Base-by-base conservation (phyloP, 2,888 invertebrate genomes). In the Xylophagus ater region DNA sequence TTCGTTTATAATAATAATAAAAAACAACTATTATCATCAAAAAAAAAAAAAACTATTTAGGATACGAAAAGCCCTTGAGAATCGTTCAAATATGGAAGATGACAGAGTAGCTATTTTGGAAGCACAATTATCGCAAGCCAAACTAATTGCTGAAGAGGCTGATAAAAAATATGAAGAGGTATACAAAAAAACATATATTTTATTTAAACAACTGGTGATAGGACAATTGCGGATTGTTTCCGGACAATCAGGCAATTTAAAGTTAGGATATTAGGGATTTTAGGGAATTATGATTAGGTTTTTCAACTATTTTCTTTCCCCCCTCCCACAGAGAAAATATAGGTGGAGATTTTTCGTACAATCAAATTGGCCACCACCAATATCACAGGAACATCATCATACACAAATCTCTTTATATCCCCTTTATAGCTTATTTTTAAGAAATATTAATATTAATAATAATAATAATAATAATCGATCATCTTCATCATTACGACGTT, bases 121-220 rank as follows among this genome's bases (percentile, higher is more conserved):
- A 71, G 84, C 87, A 57, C 96, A 98, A 72, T 81, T 99, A 66
- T 78, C 94, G 56, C 96, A 97, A 73, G 97, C 97, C 66, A 96
- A 96, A 76, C 82, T 90, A 72, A 96, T 97, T 72, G 97, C 98
- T 53, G 98, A 98, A 73, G 98, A 99, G 74, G 93, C 96, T 55
- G 98, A 98, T 76, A 89, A 94, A 73, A 97, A 97, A 87, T 98
- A 97, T 70, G 98, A 98, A 81, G 98, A 98, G 96, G 98, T 98
- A 74, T 66, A 31, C 10, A 28, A 40, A 35, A 36, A 17, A 39
- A 28, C 35, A 35, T n/a, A 17, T 30, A 26, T 23, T 20, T 21
- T 38, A 36, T 25, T 17, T 26, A 13, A 30, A 13, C 13, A 13
- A 28, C 29, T 28, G n/a, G n/a, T n/a, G n/a, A n/a, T n/a, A n/a